Conservation (phyloP, 2,888 invertebrate species). For the Eristalis tenax region DNA sequence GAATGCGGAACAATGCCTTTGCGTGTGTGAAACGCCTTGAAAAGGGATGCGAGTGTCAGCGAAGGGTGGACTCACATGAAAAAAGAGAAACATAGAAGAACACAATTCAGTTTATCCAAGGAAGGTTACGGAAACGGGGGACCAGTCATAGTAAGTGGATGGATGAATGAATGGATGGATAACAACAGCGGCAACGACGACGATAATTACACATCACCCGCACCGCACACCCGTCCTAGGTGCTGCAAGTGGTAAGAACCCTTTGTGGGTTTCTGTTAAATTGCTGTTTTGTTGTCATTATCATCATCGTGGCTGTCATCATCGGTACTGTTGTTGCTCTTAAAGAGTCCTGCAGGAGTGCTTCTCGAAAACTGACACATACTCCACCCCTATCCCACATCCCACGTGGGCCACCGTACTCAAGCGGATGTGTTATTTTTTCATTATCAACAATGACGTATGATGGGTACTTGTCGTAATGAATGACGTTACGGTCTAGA, state of each 20-base stretch:
- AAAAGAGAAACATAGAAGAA: neutral
- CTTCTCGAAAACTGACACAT: conserved; percentile 7
- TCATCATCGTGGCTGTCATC: conserved; percentile 53
- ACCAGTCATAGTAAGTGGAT: conserved; percentile 30
- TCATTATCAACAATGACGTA: conserved; percentile 56
- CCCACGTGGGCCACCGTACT: neutral
- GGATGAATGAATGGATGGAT: conserved; percentile 36
- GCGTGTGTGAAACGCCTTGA: conserved; percentile 22
- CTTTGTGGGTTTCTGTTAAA: conserved; percentile 55
- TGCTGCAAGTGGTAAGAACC: conserved; percentile 61
- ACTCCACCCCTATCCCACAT: neutral
- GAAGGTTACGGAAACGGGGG: neutral
- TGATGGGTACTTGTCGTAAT: conserved; percentile 67
- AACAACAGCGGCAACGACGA: conserved; percentile 22
- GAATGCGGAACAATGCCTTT: conserved; percentile 25
- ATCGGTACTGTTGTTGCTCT: conserved; percentile 35
- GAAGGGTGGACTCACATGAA: conserved; percentile 5
- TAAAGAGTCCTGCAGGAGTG: conserved; percentile 49
- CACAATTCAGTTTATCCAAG: neutral
- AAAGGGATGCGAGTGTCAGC: neutral
- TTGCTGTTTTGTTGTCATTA: conserved; percentile 65
- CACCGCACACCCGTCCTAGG: conserved; percentile 9
- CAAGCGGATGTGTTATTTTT: conserved; percentile 45
- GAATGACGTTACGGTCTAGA: conserved; percentile 54
- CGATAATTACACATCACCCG: conserved; percentile 37